Evolutionary conservation across 1,140 invertebrate species (phyloP), one percentile per base, ranked within the genome.

Genomic region (Neodiprion virginianus): DNA sequence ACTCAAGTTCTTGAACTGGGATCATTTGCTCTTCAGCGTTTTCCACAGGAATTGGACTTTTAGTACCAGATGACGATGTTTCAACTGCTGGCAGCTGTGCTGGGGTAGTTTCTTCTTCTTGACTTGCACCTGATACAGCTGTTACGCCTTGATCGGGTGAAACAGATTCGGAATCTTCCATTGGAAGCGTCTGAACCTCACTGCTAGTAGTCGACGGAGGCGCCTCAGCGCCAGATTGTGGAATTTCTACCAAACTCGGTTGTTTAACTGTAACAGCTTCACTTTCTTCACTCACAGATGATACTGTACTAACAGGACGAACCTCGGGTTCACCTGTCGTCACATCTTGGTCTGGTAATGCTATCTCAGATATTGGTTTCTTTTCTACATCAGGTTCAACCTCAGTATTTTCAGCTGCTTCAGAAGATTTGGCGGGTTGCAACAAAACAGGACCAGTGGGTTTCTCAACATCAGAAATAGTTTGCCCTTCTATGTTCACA

Each of bases 1-100:
- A 17, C 65, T 66, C 71, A 61, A 65, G 78, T 72, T 76, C 83
- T 80, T 74, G 84, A 81, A 72, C 80, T 80, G 72, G 76, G 69
- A 65, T 70, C 72, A 53, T 75, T 83, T 49, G 76, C 83, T 83
- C 77, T 82, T 28, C 74, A 74, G 75, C 48, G 69, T 68, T 73
- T 72, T 82, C 73, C 66, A 49, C 28, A 65, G 75, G 40, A 28
- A 67, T 68, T 9, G 76, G 69, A 21, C 48, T 71, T 76, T 75
- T 67, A 8, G 73, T 11, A 68, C 68, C 28, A 67, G 66, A 14
- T 61, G 14, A 1, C 48, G 73, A 28, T 49, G 5, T 66, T 48
- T 21, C 40, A 17, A 61, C 23, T 71, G 48, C 48, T 71, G 73
- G 65, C 23, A 68, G 28, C 48, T 76, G 50, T 72, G 78, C 80